Percentiles rank a stretch among this genome's conserved stretches.
Conservation (phyloP, 2,797 vertebrate species). For the Ispidina picta region DNA sequence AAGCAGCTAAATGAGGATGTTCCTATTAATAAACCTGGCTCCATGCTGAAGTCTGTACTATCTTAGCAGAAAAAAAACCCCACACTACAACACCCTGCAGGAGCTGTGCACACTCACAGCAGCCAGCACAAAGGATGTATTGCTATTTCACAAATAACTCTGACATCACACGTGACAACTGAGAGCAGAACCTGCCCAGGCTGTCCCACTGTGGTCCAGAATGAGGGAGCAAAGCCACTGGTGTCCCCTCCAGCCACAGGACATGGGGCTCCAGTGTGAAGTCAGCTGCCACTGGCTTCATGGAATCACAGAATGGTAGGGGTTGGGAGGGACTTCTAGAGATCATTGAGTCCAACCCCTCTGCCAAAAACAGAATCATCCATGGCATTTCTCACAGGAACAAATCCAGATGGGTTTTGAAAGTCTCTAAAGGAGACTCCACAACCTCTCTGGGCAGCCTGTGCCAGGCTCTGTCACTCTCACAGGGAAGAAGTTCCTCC, state of each 20-base stretch:
- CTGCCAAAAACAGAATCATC: too few relatives aligned
- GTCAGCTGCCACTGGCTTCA: not conserved
- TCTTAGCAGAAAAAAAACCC: not conserved
- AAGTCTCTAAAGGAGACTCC: too few relatives aligned
- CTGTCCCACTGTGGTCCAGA: not conserved
- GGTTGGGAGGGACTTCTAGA: too few relatives aligned
- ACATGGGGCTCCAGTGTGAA: accelerated
- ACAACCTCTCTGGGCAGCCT: too few relatives aligned
- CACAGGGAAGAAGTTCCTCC: too few relatives aligned
- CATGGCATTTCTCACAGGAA: too few relatives aligned
- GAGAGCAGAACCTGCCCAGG: not conserved
- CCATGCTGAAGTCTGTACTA: not conserved
- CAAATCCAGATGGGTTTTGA: too few relatives aligned
- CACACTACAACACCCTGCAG: not conserved
- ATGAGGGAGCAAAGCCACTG: not conserved
- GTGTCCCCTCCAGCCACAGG: not conserved
- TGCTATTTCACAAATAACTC: not conserved
- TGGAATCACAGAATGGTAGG: too few relatives aligned
- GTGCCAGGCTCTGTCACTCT: too few relatives aligned
- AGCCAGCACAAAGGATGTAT: not conserved
- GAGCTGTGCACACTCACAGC: not conserved
- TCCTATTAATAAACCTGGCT: not conserved
- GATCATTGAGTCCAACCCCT: too few relatives aligned
- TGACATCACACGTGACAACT: not conserved
- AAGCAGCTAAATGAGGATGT: not conserved